phyloP scores from a whole-genome alignment of 2,888 invertebrate genomes.

The Anthrax anthrax region DNA sequence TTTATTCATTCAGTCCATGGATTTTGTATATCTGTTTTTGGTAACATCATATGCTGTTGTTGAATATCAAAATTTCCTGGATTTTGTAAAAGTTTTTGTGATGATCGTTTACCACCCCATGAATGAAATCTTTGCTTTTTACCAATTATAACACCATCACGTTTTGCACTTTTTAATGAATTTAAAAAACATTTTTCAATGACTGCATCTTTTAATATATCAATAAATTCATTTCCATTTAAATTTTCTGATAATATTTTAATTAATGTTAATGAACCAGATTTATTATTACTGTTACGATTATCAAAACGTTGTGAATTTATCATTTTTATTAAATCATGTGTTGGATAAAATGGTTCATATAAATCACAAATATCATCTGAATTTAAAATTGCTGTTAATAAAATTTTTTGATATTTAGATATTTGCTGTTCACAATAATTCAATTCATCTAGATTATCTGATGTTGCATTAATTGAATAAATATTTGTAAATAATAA shows the following conservation, averaged over 20 bases:
- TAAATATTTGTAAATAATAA: background rate
- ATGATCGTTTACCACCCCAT: slow-evolving; percentile 32
- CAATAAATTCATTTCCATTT: slow-evolving; percentile 25
- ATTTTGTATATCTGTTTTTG: background rate
- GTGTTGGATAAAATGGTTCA: slow-evolving; percentile 8
- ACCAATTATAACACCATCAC: slow-evolving; percentile 27
- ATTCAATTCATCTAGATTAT: background rate
- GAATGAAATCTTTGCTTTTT: slow-evolving; percentile 34
- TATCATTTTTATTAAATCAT: slow-evolving; percentile 11
- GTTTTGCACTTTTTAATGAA: slow-evolving; percentile 25
- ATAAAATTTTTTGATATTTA: slow-evolving; percentile 27
- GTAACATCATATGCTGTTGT: background rate
- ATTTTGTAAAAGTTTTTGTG: background rate
- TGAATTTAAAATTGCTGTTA: slow-evolving; percentile 28
- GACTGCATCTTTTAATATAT: slow-evolving; percentile 25
- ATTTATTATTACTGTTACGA: slow-evolving; percentile 20
- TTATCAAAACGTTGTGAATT: slow-evolving; percentile 22
- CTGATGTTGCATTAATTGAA: background rate
- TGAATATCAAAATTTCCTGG: background rate
- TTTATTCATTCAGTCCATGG: background rate
- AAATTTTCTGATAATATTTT: slow-evolving; percentile 29
- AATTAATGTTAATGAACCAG: slow-evolving; percentile 29
- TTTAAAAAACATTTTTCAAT: slow-evolving; percentile 27
- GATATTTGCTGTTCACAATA: slow-evolving; percentile 25
- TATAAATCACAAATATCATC: slow-evolving; percentile 31